phyloP scores from a whole-genome alignment of 2,113 vertebrate genomes.

The Mastomys natalensis region DNA sequence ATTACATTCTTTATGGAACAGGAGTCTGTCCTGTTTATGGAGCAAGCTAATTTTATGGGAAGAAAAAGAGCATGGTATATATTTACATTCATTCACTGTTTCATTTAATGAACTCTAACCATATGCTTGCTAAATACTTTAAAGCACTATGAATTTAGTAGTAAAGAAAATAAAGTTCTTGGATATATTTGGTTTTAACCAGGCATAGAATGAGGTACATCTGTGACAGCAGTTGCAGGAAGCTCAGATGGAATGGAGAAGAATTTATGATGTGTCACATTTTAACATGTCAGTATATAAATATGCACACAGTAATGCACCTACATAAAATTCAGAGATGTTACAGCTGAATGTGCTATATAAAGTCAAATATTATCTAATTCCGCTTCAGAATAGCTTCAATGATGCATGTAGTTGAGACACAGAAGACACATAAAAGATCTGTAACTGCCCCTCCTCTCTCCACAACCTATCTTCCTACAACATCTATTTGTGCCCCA shows the following conservation, averaged over 20 bases:
- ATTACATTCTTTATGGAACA: not conserved
- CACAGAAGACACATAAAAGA: not conserved
- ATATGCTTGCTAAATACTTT: not conserved
- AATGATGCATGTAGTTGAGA: not conserved
- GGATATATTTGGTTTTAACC: not conserved
- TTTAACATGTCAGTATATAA: not conserved
- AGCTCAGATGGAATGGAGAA: not conserved
- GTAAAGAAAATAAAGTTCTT: slow-evolving; percentile 12
- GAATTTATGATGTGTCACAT: not conserved
- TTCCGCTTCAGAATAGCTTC: not conserved
- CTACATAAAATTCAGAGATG: not conserved
- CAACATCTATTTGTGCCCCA: not conserved
- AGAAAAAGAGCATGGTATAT: not conserved
- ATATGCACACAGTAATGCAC: not conserved
- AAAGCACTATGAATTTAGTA: not conserved
- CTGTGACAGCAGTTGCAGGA: not conserved
- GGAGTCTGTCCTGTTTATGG: not conserved
- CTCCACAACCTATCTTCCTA: not conserved
- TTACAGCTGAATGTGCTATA: not conserved
- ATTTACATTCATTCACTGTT: slow-evolving; percentile 6
- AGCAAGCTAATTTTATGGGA: not conserved
- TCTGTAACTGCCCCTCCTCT: not conserved
- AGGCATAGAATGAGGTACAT: not conserved
- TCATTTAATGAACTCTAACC: not conserved
- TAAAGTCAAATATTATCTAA: slow-evolving; percentile 23